Percentiles rank a stretch among this genome's conserved stretches.
Conservation (phyloP, 2,113 vertebrate genomes). For the Diadophis punctatus region DNA sequence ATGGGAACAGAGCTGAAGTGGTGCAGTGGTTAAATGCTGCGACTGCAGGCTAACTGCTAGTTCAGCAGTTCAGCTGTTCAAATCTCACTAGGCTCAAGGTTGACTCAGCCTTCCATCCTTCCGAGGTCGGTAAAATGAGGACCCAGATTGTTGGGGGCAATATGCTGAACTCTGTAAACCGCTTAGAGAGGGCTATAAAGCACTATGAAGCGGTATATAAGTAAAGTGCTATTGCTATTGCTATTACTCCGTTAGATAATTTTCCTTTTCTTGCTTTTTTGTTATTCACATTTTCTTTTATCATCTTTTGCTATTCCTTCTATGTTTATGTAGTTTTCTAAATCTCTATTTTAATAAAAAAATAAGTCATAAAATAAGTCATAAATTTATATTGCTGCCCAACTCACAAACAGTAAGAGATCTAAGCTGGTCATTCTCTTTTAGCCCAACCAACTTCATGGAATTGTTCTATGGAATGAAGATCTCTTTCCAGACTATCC, state of each 20-base stretch:
- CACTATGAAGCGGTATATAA: no score
- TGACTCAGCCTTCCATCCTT: no score
- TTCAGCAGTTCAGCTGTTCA: no score
- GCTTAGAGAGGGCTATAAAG: no score
- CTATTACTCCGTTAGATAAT: neutral
- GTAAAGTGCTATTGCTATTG: no score
- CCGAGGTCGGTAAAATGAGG: no score
- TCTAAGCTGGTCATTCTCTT: neutral
- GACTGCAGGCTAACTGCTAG: no score
- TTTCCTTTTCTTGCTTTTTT: neutral
- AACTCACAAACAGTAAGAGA: neutral
- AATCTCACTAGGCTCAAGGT: no score
- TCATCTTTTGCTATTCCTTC: neutral
- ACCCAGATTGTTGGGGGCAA: no score
- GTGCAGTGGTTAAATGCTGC: no score
- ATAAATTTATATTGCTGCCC: neutral
- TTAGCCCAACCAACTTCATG: neutral
- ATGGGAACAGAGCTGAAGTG: no score
- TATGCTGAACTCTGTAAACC: no score
- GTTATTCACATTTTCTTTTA: neutral
- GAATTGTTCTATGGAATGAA: neutral
- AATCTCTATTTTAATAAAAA: neutral
- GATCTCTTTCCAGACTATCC: neutral
- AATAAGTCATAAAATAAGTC: neutral
- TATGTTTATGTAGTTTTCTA: neutral